A percentile compares a stretch with the other conserved stretches of the same genome.
Conservation (phyloP, 1,140 invertebrate genomes). For the Zaprionus ornatus region DNA sequence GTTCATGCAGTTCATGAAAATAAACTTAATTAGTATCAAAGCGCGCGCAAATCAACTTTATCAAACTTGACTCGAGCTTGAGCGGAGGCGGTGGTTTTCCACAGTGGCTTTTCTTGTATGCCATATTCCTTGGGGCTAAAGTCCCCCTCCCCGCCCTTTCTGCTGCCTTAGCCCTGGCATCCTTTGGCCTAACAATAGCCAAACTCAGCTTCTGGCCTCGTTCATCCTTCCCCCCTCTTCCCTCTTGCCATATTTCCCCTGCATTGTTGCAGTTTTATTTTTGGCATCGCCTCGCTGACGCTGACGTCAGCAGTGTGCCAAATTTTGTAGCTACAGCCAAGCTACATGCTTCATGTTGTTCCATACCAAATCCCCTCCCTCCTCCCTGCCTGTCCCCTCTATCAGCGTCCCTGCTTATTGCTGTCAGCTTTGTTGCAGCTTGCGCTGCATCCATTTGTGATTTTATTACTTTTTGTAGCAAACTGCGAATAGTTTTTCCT, state of each 20-base stretch:
- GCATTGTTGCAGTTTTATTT: constrained; percentile 55
- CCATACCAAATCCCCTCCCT: neutral
- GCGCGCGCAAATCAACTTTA: constrained; percentile 46
- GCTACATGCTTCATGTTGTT: constrained; percentile 33
- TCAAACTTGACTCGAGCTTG: constrained; percentile 38
- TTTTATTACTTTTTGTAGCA: constrained; percentile 71
- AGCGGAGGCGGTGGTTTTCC: neutral
- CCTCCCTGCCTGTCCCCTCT: neutral
- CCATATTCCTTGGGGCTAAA: neutral
- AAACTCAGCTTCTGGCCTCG: neutral
- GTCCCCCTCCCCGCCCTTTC: neutral
- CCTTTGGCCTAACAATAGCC: constrained; percentile 40
- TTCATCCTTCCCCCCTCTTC: neutral
- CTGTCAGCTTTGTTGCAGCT: constrained; percentile 56
- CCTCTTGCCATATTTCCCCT: neutral
- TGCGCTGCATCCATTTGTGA: constrained; percentile 70
- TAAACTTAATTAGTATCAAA: constrained; percentile 29
- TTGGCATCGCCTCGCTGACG: constrained; percentile 33
- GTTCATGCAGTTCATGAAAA: neutral
- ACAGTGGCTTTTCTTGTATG: constrained; percentile 22
- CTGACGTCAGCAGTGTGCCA: constrained; percentile 62
- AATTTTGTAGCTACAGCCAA: constrained; percentile 35
- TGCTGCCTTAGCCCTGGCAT: neutral
- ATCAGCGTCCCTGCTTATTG: neutral
- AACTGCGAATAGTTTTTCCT: constrained; percentile 24